Evolutionary conservation across 2,113 vertebrate species (phyloP), one percentile per base, ranked within the genome.

Genomic region (Dicrurus megarhynchus): DNA sequence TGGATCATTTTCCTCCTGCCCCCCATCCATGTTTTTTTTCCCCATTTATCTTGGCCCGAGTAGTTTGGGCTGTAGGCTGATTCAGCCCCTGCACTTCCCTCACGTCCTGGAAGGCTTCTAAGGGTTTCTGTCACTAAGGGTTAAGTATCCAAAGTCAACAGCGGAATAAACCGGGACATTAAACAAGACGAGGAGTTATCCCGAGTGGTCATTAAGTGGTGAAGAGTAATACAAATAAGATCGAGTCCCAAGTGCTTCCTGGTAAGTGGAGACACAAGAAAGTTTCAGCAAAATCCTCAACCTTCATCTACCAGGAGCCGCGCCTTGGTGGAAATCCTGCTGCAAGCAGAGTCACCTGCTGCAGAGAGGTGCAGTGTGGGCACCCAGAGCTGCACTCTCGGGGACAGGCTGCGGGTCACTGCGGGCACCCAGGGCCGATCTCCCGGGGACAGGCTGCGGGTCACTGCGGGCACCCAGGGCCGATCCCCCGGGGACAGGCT

Each of bases 181-280:
- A 86, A 89, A 81, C 56, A 76, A 49, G 82, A 56, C 42, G 28
- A 74, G 60, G 56, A 52, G 55, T 53, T 67, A 77, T 18, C 71
- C 76, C 32, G 44, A 80, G 90, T 3, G 32, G 20, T 80, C 87
- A 39, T 59, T 65, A 70, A 80, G 67, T 7, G 9, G 4, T 74
- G 83, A 77, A 84, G 87, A 93, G 81, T 91, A 95, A 83, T 50
- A 83, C 63, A 85, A 91, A 50, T 42, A 79, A 30, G 26, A 79
- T 65, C 19, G 26, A 89, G 68, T 65, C 56, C 75, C 33, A 42
- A 77, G 75, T n/a, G 74, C 63, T 91, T 86, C 89, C 59, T 16
- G 55, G 6, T 59, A 67, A 84, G 67, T 23, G 87, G 39, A 49
- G 32, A 53, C 81, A 37, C 41, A 30, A 67, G 69, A 52, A 84